Conservation (phyloP, 2,888 invertebrate species). For the Dromius quadrimaculatus region DNA sequence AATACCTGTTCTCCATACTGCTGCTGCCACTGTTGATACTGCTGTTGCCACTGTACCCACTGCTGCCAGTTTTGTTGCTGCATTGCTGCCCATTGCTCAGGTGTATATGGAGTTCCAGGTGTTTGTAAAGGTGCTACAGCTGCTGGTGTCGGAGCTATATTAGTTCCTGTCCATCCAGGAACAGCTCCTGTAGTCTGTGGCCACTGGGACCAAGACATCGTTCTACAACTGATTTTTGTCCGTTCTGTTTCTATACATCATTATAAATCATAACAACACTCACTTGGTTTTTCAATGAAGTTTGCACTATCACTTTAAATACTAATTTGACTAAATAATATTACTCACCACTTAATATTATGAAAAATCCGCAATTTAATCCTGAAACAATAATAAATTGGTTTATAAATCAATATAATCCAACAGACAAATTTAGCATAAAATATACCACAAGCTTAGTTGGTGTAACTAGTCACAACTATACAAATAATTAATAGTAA, state of each 20-base stretch:
- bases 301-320: too few relatives aligned
- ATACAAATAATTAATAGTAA: too few relatives aligned
- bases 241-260: too few relatives aligned
- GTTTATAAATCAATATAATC: too few relatives aligned
- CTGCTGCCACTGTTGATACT: constrained; percentile 81
- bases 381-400: too few relatives aligned
- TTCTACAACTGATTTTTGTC: not conserved
- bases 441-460: too few relatives aligned
- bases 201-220: constrained; percentile 65
- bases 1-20: constrained; percentile 80
- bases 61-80: constrained; percentile 81
- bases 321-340: too few relatives aligned
- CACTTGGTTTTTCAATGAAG: too few relatives aligned
- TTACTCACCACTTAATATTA: constrained; percentile 2
- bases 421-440: too few relatives aligned
- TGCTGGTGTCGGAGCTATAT: constrained; percentile 53
- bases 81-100: constrained; percentile 77
- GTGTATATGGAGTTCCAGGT: constrained; percentile 68
- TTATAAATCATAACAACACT: too few relatives aligned
- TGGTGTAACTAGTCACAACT: too few relatives aligned
- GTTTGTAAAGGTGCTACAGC: constrained; percentile 56
- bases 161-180: constrained; percentile 52
- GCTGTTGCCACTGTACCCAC: constrained; percentile 83
- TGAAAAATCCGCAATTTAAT: not conserved
- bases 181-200: constrained; percentile 56